Conservation (phyloP, 2,888 invertebrate species). For the Rhamnusium bicolor region DNA sequence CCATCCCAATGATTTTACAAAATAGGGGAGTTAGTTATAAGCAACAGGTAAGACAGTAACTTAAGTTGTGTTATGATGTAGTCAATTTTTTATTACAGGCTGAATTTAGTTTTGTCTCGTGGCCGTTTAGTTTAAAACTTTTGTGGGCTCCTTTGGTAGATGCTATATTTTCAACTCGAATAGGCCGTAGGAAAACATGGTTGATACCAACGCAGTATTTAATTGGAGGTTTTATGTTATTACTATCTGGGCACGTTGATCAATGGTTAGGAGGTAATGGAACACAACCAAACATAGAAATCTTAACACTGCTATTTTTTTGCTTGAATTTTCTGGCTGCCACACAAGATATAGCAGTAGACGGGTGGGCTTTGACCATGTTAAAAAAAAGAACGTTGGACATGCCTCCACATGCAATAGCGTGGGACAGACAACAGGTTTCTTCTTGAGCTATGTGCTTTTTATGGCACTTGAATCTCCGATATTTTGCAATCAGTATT, state of each 20-base stretch:
- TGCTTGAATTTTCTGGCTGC: conserved; percentile 96
- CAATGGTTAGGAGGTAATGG: conserved; percentile 82
- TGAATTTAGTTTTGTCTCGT: conserved; percentile 93
- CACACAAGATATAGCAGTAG: conserved; percentile 99
- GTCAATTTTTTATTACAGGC: conserved; percentile 74
- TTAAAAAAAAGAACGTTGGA: conserved; percentile 96
- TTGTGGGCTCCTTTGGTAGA: conserved; percentile 99
- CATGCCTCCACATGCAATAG: conserved; percentile 99
- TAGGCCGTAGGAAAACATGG: conserved; percentile 97
- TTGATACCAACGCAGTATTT: conserved; percentile 95
- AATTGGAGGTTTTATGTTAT: conserved; percentile 91
- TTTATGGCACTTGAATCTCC: conserved; percentile 97
- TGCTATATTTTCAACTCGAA: conserved; percentile 85
- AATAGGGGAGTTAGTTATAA: conserved; percentile 94
- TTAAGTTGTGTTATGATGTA: neutral
- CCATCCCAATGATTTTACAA: conserved; percentile 96
- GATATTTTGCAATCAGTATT: conserved; percentile 95
- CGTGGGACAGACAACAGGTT: conserved; percentile 98
- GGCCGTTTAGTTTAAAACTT: conserved; percentile 94
- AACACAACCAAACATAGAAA: conserved; percentile 78
- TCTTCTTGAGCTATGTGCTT: conserved; percentile 95
- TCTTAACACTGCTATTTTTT: conserved; percentile 91
- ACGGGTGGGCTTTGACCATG: conserved; percentile 99
- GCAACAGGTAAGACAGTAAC: conserved; percentile 80
- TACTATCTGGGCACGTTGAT: conserved; percentile 79